Evolutionary conservation across 1,140 invertebrate species (phyloP).

Genomic region (Bombus cullumanus): DNA sequence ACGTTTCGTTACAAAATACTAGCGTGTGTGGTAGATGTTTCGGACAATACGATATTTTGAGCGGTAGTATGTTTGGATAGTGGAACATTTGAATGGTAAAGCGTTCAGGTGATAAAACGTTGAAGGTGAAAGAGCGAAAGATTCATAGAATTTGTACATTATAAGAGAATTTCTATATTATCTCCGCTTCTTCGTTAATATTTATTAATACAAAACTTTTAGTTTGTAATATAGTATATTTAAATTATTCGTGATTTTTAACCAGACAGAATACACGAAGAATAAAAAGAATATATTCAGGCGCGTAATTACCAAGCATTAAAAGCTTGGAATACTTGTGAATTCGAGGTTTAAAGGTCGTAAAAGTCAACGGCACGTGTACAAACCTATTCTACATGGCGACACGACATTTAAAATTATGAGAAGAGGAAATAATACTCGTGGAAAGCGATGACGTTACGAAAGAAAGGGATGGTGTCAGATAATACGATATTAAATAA

Average conservation of each 20-base stretch:
- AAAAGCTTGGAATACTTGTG: neutral
- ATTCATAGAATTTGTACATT: too few relatives aligned
- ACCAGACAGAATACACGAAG: neutral
- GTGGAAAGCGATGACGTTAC: neutral
- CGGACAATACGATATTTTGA: neutral
- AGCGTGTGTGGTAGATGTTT: too few relatives aligned
- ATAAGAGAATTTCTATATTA: too few relatives aligned
- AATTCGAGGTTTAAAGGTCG: neutral
- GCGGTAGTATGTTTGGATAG: neutral
- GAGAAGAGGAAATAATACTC: neutral
- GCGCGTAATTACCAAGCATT: neutral
- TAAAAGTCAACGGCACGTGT: neutral
- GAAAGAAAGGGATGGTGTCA: slow-evolving; percentile 22
- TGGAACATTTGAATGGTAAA: neutral
- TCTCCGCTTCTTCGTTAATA: too few relatives aligned
- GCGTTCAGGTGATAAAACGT: too few relatives aligned
- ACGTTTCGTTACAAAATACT: too few relatives aligned
- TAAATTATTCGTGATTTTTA: too few relatives aligned
- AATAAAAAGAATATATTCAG: neutral
- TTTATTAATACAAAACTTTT: too few relatives aligned
- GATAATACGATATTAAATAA: slow-evolving; percentile 55
- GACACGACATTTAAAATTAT: neutral
- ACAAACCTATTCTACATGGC: neutral
- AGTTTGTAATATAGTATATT: too few relatives aligned
- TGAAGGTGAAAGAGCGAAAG: too few relatives aligned